Conservation (phyloP, 1,140 invertebrate genomes). For the Tetragnatha versicolor region DNA sequence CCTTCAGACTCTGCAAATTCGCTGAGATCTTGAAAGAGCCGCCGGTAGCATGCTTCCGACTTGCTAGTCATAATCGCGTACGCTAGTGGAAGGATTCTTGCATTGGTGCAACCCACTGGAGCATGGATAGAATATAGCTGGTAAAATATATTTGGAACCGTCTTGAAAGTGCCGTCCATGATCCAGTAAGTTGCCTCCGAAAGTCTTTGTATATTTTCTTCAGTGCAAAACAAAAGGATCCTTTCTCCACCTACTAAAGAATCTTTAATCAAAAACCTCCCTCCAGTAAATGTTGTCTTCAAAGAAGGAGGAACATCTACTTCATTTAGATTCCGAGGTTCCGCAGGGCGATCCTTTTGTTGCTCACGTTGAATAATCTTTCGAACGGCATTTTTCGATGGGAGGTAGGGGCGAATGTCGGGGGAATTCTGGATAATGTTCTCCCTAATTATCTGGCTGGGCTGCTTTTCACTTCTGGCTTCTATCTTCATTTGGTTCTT, state of each 20-base stretch:
- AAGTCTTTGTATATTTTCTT: not conserved
- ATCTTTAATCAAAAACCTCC: not conserved
- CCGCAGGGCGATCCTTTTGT: not conserved
- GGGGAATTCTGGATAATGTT: not conserved
- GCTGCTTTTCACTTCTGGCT: no score
- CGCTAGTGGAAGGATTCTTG: not conserved
- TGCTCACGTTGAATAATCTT: not conserved
- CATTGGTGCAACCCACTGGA: not conserved
- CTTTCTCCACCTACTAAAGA: not conserved
- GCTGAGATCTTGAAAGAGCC: not conserved
- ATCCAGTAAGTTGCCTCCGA: not conserved
- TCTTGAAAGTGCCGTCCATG: not conserved
- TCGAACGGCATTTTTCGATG: constrained; percentile 2
- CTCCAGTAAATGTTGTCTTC: not conserved
- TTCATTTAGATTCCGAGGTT: not conserved
- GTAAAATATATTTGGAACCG: not conserved
- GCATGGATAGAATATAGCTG: not conserved
- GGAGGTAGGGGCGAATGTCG: not conserved
- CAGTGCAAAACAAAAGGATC: not conserved
- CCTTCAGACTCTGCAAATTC: not conserved
- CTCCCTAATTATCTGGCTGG: not conserved
- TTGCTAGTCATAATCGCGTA: not conserved
- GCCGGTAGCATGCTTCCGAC: not conserved
- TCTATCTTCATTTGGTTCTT: no score
- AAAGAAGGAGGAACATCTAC: not conserved